Evolutionary conservation across 1,140 invertebrate genomes (phyloP).

Genomic region (Globodera ellingtonae): DNA sequence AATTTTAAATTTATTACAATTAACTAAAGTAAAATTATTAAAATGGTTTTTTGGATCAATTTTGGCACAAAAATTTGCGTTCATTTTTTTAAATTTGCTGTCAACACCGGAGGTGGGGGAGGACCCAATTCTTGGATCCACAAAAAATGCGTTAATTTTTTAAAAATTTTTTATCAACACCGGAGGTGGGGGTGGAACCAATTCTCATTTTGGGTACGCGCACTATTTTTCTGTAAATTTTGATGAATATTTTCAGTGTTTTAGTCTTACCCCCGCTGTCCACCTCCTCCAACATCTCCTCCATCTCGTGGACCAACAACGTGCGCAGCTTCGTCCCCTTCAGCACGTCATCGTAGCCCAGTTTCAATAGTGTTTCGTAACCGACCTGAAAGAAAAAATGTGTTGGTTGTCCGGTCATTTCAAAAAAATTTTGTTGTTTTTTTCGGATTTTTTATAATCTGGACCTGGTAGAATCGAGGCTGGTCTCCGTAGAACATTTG

Average conservation of each 20-base stretch:
- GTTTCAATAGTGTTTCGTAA: background rate
- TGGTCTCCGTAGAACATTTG: background rate
- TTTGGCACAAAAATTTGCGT: too few relatives aligned
- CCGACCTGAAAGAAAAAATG: background rate
- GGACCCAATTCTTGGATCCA: too few relatives aligned
- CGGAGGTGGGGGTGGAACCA: too few relatives aligned
- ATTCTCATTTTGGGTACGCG: too few relatives aligned
- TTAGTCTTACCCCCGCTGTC: background rate
- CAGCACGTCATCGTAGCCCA: constrained; percentile 3
- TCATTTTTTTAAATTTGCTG: too few relatives aligned
- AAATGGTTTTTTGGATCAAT: too few relatives aligned
- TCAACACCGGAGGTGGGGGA: too few relatives aligned
- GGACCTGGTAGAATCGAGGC: background rate
- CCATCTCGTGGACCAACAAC: constrained; percentile 7
- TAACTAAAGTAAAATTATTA: background rate
- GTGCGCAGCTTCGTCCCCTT: background rate
- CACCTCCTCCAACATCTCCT: constrained; percentile 9
- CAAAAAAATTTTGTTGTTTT: background rate
- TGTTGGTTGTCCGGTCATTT: background rate
- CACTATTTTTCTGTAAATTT: background rate
- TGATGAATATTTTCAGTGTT: background rate
- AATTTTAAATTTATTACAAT: background rate
- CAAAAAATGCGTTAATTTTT: too few relatives aligned
- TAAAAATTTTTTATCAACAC: too few relatives aligned
- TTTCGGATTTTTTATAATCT: too few relatives aligned